phyloP scores from a whole-genome alignment of 2,888 invertebrate genomes.

The Frankliniella intonsa region DNA sequence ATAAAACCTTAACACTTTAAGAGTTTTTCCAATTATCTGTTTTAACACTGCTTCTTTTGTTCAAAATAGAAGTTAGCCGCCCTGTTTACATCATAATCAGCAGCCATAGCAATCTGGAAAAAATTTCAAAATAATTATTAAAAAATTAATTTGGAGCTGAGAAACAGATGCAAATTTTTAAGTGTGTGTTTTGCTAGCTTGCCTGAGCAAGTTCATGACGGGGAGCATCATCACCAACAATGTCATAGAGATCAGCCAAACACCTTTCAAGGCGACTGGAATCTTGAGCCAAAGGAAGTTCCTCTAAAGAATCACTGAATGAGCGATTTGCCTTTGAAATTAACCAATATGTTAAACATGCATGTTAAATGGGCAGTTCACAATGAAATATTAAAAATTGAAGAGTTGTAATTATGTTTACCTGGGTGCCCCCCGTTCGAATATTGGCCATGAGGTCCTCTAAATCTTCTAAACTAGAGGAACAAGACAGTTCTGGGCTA shows the following conservation, averaged over 20 bases:
- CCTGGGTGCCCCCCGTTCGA: constrained; percentile 30
- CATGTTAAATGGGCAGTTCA: not conserved
- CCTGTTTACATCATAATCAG: constrained; percentile 56
- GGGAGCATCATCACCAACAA: constrained; percentile 52
- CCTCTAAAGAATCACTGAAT: constrained; percentile 38
- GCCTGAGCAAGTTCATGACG: constrained; percentile 50
- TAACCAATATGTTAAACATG: not conserved
- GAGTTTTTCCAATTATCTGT: not conserved
- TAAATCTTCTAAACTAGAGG: constrained; percentile 37
- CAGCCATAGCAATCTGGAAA: constrained; percentile 49
- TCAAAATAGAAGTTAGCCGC: constrained; percentile 55
- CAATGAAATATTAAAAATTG: not conserved
- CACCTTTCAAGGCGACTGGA: constrained; percentile 48
- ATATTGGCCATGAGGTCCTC: constrained; percentile 38
- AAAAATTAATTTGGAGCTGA: not conserved
- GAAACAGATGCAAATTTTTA: not conserved
- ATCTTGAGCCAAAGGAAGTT: constrained; percentile 42
- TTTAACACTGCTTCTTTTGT: not conserved
- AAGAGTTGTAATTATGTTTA: not conserved
- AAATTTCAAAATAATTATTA: not conserved
- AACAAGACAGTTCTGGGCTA: not conserved
- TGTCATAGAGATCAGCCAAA: constrained; percentile 50
- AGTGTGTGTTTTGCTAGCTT: not conserved
- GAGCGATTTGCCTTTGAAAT: not conserved
- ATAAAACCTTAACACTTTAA: not conserved